Evolutionary conservation across 2,888 invertebrate species (phyloP).

Genomic region (Magallana nippona): DNA sequence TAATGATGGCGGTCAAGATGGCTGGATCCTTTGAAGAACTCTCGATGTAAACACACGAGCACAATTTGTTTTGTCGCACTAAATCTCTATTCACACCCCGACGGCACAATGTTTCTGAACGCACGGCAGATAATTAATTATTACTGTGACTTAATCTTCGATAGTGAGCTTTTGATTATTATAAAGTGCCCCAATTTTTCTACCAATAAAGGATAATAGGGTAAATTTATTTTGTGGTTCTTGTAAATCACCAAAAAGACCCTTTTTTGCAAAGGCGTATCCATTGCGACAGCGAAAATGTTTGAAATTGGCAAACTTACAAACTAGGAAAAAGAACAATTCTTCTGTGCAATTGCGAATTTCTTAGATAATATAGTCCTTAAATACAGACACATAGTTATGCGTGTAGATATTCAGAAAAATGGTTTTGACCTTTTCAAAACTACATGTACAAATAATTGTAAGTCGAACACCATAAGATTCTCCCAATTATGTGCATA

Average conservation of each 20-base stretch:
- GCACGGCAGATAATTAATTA: conserved; percentile 31
- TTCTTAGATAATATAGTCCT: no score
- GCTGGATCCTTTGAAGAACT: conserved; percentile 35
- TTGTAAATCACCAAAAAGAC: background rate
- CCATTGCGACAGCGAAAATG: no score
- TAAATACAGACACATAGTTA: no score
- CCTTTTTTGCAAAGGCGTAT: no score
- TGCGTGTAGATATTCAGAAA: no score
- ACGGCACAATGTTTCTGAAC: conserved; percentile 25
- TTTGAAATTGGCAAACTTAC: no score
- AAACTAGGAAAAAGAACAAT: no score
- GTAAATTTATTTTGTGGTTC: background rate
- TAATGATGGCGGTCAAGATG: conserved; percentile 40
- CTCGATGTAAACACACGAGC: conserved; percentile 27
- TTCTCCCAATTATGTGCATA: no score
- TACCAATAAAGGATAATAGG: conserved; percentile 19
- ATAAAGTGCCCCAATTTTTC: conserved; percentile 23
- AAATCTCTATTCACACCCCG: conserved; percentile 34
- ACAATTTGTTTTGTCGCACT: conserved; percentile 33
- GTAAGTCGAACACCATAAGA: no score
- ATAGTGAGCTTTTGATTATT: conserved; percentile 32
- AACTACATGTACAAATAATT: no score
- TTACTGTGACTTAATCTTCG: conserved; percentile 30
- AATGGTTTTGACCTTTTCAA: no score
- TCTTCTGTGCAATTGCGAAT: no score